Conservation (phyloP, 2,888 invertebrate species). For the Linnaemya vulpina region DNA sequence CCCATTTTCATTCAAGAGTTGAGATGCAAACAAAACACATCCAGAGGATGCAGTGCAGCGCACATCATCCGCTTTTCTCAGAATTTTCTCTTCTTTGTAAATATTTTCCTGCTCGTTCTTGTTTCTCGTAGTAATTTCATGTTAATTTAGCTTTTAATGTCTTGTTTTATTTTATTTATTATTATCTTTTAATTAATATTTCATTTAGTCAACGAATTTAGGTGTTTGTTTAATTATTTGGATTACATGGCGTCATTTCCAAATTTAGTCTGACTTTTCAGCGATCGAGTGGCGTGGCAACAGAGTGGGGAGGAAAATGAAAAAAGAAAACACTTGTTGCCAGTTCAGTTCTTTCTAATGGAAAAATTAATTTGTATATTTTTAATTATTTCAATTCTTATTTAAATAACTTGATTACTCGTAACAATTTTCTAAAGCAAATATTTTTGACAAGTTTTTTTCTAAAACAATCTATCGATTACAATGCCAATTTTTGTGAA, state of each 20-base stretch:
- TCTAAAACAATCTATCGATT: too few species aligned
- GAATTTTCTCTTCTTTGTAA: slow-evolving; percentile 23
- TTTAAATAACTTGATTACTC: too few species aligned
- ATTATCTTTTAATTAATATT: neutral
- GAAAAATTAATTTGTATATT: slow-evolving; percentile 7
- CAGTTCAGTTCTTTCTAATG: slow-evolving; percentile 30
- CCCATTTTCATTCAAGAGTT: slow-evolving; percentile 1
- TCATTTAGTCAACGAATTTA: slow-evolving; percentile 35
- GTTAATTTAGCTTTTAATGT: neutral
- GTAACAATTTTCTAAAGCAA: too few species aligned
- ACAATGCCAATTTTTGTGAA: too few species aligned
- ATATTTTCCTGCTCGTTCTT: neutral
- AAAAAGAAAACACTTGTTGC: slow-evolving; percentile 49
- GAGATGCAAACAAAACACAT: neutral
- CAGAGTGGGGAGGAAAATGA: neutral
- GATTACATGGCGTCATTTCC: slow-evolving; percentile 56
- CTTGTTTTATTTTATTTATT: neutral
- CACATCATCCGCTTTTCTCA: slow-evolving; percentile 11
- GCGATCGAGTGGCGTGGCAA: neutral
- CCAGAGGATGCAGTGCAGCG: neutral
- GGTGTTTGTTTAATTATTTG: slow-evolving; percentile 33
- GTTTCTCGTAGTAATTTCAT: slow-evolving; percentile 7
- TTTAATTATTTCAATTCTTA: slow-evolving; percentile 12
- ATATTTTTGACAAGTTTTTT: too few species aligned
- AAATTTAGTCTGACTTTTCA: slow-evolving; percentile 48